Evolutionary conservation across 2,113 vertebrate species (phyloP).

Genomic region (Silurus asotus): DNA sequence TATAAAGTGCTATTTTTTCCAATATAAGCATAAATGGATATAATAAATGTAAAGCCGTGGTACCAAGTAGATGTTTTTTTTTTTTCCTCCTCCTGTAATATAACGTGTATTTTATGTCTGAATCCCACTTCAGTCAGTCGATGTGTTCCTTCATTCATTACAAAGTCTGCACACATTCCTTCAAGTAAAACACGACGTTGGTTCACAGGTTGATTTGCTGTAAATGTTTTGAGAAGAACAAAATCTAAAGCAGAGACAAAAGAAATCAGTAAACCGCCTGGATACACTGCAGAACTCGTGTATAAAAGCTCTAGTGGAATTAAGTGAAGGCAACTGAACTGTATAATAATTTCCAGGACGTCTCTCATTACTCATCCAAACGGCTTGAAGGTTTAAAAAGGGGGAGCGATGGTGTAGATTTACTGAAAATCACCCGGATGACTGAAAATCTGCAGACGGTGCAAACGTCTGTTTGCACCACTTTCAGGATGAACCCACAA

Average conservation of each 20-base stretch:
- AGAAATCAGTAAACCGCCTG: neutral
- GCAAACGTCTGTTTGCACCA: neutral
- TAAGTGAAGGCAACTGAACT: neutral
- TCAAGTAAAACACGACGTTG: neutral
- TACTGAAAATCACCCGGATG: neutral
- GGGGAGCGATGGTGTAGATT: too few relatives aligned
- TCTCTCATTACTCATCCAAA: neutral
- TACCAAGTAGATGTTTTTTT: constrained; percentile 51
- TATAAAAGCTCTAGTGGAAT: too few relatives aligned
- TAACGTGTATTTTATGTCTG: neutral
- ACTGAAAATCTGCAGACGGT: neutral
- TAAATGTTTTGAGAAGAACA: neutral
- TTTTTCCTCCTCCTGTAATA: neutral
- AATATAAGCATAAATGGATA: constrained; percentile 70
- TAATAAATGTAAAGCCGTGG: constrained; percentile 69
- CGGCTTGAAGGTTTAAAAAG: neutral
- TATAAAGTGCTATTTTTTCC: constrained; percentile 64
- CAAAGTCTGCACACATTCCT: neutral
- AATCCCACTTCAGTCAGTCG: neutral
- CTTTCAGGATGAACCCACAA: neutral
- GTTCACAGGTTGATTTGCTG: neutral
- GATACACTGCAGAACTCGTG: neutral
- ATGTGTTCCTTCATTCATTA: neutral
- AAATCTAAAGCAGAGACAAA: neutral
- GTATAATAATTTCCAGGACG: neutral